Evolutionary conservation across 2,797 vertebrate genomes (phyloP), one percentile per base, ranked within the genome.

Genomic region (Anguilla marmorata): DNA sequence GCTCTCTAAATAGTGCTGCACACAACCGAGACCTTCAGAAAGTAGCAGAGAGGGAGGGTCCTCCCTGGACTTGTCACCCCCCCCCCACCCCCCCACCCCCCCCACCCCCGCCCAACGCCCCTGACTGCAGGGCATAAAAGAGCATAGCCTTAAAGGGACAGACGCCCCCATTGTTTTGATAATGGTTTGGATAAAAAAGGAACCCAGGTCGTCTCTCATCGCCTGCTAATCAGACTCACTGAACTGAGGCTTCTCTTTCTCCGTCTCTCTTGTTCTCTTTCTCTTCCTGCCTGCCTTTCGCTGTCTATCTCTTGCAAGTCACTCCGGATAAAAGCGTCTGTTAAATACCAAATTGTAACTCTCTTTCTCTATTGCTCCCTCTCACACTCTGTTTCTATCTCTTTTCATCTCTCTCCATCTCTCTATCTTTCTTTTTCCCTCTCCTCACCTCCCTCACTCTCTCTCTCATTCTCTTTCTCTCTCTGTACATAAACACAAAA

Each of bases 161-260:
- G 85, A 89, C 86, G 86, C 82, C 16, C 90, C 90, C 92, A 94
- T 95, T 94, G 94, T 95, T 45, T 45, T 45, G 41, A 45, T 45
- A 45, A 45, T 45, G 41, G 41, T 45, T 45, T 45, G 41, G 41
- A 45, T 45, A 45, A 45, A 45, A 45, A 45, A 45, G 41, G 41
- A 45, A 45, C 24, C 80, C 63, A 87, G 91, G 92, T 14, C 45
- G 30, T 89, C 92, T 92, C 88, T 95, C 94, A 92, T 89, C 93
- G 69, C 93, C 87, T 87, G 66, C 79, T 92, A 89, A 96, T 96
- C 90, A 94, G 91, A 92, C 87, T 79, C n/a, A 91, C 37, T 56
- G 19, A 85, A 86, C 86, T 91, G 92, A 93, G 48, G 66, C 12
- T 19, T 86, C 45, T 60, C 33, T 60, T 2, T 58, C 79, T 89